Evolutionary conservation across 2,888 invertebrate species (phyloP).

Genomic region (Amphiduros pacificus): DNA sequence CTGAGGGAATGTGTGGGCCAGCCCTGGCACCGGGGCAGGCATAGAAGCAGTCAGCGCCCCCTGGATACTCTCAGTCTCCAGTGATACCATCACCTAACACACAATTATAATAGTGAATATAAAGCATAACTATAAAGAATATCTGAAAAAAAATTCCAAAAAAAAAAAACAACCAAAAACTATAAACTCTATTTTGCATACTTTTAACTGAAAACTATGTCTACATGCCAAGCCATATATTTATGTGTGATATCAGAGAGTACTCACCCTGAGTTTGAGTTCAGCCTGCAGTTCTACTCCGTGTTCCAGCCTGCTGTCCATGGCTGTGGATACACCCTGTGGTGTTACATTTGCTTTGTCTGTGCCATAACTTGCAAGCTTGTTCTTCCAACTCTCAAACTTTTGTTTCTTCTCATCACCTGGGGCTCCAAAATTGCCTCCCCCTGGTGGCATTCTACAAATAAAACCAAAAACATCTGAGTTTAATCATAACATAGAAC

Average conservation of each 20-base stretch:
- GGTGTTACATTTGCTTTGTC: conserved; percentile 25
- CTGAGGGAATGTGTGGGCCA: conserved; percentile 23
- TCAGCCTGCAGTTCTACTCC: conserved; percentile 80
- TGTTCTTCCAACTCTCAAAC: conserved; percentile 32
- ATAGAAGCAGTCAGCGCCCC: conserved; percentile 63
- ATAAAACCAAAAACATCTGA: not conserved
- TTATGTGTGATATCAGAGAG: no score
- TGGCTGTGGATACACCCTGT: conserved; percentile 64
- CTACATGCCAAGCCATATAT: no score
- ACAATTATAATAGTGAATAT: no score
- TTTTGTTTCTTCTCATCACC: conserved; percentile 32
- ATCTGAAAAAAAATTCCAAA: no score
- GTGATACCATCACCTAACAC: conserved; percentile 67
- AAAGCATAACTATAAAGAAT: no score
- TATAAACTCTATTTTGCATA: no score
- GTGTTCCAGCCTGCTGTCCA: conserved; percentile 78
- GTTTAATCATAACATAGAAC: no score
- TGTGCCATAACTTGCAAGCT: conserved; percentile 29
- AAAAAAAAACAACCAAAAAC: no score
- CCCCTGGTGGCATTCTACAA: not conserved
- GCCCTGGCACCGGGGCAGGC: conserved; percentile 29
- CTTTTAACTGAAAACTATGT: no score
- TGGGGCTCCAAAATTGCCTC: not conserved
- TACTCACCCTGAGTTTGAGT: conserved; percentile 68
- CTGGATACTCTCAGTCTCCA: conserved; percentile 69